Evolutionary conservation across 2,888 invertebrate genomes (phyloP).

Genomic region (Matsumyia berberina): DNA sequence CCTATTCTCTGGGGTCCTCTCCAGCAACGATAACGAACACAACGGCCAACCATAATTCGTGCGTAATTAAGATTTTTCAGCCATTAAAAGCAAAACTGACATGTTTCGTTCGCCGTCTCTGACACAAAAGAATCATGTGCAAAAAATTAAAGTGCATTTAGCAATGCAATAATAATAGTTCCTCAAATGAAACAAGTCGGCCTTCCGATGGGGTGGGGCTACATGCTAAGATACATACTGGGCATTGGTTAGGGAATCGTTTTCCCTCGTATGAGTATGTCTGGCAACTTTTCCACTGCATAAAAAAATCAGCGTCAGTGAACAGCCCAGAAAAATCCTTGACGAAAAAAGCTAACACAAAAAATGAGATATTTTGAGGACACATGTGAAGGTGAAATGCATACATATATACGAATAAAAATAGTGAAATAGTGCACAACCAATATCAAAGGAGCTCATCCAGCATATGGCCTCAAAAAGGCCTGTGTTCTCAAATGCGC

Average conservation of each 20-base stretch:
- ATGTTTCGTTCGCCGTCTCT: slow-evolving; percentile 8
- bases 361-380: slow-evolving; percentile 22
- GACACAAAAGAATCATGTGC: slow-evolving; percentile 28
- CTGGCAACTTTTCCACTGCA: neutral
- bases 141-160: slow-evolving; percentile 47
- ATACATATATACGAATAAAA: slow-evolving; percentile 38
- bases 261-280: neutral
- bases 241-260: neutral
- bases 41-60: slow-evolving; percentile 25
- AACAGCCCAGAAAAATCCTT: slow-evolving; percentile 47
- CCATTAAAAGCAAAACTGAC: slow-evolving; percentile 50
- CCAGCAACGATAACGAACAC: neutral
- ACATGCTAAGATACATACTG: neutral
- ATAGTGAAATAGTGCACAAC: slow-evolving; percentile 30
- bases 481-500: slow-evolving; percentile 47
- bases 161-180: slow-evolving; percentile 40
- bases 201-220: slow-evolving; percentile 3
- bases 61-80: slow-evolving; percentile 48
- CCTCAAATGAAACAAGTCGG: neutral
- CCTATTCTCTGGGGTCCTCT: slow-evolving; percentile 4
- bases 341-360: slow-evolving; percentile 1
- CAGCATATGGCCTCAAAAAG: slow-evolving; percentile 58
- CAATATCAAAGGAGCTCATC: slow-evolving; percentile 61
- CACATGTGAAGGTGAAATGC: slow-evolving; percentile 50
- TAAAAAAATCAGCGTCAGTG: slow-evolving; percentile 10